Percentiles rank a stretch among this genome's conserved stretches.
These are phyloP conservation scores for Mesorhabditis sp. DNA, from an alignment of 2,888 invertebrate genomes.

Conservation along the genomic window DNA sequence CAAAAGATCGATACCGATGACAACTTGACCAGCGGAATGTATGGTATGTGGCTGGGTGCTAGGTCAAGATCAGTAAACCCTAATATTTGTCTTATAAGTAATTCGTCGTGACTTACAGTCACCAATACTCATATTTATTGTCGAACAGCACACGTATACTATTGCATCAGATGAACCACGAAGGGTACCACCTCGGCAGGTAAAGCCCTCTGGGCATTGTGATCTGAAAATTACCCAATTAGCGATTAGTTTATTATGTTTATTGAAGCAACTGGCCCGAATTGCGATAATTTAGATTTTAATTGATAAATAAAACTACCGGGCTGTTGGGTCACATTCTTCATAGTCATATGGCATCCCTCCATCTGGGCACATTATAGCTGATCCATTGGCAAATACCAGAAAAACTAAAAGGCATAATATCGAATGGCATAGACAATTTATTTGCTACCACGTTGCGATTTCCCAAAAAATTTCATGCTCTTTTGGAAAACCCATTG, in stretches of 20 bases:
- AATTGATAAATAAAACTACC: background rate
- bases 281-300: too few species aligned
- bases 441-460: too few species aligned
- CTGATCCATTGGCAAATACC: background rate
- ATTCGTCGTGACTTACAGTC: background rate
- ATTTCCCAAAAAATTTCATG: too few species aligned
- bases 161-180: background rate
- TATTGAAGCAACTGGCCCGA: too few species aligned
- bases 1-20: background rate
- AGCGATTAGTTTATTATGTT: too few species aligned
- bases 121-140: conserved; percentile 4
- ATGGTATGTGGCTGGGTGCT: background rate
- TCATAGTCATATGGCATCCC: background rate
- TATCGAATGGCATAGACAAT: too few species aligned
- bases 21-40: background rate
- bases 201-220: background rate
- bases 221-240: background rate
- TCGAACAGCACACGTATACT: conserved; percentile 1
- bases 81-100: background rate
- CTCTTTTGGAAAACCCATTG: too few species aligned
- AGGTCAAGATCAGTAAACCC: background rate
- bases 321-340: background rate
- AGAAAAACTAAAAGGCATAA: background rate
- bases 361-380: background rate
- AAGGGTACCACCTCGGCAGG: background rate